These are phyloP conservation scores for Pteropus alecto DNA, from an alignment of 2,113 vertebrate species.

Conservation along the genomic window DNA sequence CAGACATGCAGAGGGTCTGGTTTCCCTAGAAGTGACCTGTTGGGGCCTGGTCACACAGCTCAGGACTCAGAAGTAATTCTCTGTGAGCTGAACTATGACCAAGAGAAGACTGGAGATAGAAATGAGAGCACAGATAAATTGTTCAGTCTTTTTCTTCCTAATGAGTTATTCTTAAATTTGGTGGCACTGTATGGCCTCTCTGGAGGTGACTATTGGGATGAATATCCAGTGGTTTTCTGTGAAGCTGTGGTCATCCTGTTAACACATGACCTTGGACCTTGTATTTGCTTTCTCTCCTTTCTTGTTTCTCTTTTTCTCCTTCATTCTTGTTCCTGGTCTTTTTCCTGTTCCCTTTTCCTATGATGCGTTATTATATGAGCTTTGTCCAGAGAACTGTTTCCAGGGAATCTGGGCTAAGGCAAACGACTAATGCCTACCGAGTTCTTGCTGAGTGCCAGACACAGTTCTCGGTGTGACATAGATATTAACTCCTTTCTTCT, in stretches of 20 bases:
- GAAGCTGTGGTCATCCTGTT: not conserved
- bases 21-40: not conserved
- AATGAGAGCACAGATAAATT: not conserved
- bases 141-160: not conserved
- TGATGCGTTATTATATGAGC: not conserved
- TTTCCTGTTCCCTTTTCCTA: not conserved
- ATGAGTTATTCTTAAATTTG: not conserved
- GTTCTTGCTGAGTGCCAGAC: not conserved
- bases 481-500: not conserved
- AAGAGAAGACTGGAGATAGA: not conserved
- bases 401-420: not conserved
- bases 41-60: not conserved
- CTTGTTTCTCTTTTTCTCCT: not conserved
- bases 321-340: not conserved
- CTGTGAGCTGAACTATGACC: not conserved
- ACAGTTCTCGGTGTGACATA: not conserved
- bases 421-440: not conserved
- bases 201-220: not conserved
- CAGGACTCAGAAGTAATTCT: not conserved
- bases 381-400: not conserved
- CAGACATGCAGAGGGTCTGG: not conserved
- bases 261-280: rapidly evolving
- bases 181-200: not conserved
- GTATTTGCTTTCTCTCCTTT: not conserved
- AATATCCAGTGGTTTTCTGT: not conserved